Base-by-base conservation (phyloP, 2,797 vertebrate genomes). In the Buceros bicornis region DNA sequence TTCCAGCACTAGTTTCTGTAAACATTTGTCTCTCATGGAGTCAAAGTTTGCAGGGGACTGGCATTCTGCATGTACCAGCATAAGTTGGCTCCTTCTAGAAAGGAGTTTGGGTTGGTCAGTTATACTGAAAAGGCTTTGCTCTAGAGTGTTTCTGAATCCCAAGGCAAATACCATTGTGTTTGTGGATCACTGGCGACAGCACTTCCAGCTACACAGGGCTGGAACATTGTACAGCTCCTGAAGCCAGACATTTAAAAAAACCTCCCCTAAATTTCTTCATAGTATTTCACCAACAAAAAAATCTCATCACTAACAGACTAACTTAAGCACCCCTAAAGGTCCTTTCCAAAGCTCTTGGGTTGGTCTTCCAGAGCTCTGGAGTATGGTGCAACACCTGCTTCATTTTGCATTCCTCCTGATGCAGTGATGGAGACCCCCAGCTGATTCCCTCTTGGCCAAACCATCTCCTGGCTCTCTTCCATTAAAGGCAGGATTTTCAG, bases 401-500 rank as follows among this genome's bases (percentile, higher is more conserved):
- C 8, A 37, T 93, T 90, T 90, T 91, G 29, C 47, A 61, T 17
- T 82, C n/a, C 35, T 91, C 35, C 29, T 72, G 28, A 82, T 50
- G 53, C 58, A 37, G 33, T 21, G 62, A 72, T 37, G 37, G 64
- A 93, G 60, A 87, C 35, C 31, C n/a, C 50, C 80, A 95, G 0
- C 24, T n/a, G 65, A 82, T 20, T 91, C 22, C 29, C 4, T 47
- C 42, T 82, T 85, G 61, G 84, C 72, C 79, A 91, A 79, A 85
- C 50, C 31, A 47, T 40, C 21, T 90, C 60, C 72, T 96, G 89
- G 65, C 79, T 89, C 25, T 26, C 18, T 94, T 92, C 87, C 71
- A 64, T 67, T 67, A 73, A 77, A 87, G 57, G 35, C 83, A 82
- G n/a, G 48, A 77, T 77, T 66, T 47, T 77, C 29, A 25, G 40